These are phyloP conservation scores for Eupeodes corollae DNA, from an alignment of 1,140 invertebrate genomes.

Conservation along the genomic window DNA sequence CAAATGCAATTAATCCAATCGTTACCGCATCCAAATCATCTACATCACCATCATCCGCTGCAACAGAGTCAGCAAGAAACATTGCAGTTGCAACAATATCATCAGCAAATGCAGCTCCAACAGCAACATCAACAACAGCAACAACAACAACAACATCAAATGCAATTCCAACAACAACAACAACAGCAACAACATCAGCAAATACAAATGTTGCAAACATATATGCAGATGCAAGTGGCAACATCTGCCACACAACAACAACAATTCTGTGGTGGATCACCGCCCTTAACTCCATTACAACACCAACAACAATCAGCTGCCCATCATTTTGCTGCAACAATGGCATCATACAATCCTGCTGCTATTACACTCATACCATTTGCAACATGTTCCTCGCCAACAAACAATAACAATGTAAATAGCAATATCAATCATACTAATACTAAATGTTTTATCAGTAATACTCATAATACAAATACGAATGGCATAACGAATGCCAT, in stretches of 20 bases:
- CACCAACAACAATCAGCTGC: not conserved
- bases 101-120: slow-evolving; percentile 6
- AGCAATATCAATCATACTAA: not conserved
- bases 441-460: not conserved
- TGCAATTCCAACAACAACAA: slow-evolving; percentile 15
- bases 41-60: slow-evolving; percentile 8
- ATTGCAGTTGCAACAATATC: slow-evolving; percentile 14
- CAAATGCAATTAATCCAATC: not conserved
- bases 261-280: too few relatives aligned
- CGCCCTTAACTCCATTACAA: too few relatives aligned
- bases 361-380: slow-evolving; percentile 3
- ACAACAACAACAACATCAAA: slow-evolving; percentile 21
- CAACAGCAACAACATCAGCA: slow-evolving; percentile 20
- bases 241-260: slow-evolving; percentile 6
- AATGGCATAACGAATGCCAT: not conserved
- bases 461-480: not conserved
- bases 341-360: slow-evolving; percentile 6
- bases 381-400: slow-evolving; percentile 26
- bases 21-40: not conserved
- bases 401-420: slow-evolving; percentile 24
- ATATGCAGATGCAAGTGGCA: slow-evolving; percentile 30
- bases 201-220: slow-evolving; percentile 25
- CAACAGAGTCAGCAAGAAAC: slow-evolving; percentile 4
- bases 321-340: slow-evolving; percentile 3
- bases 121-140: slow-evolving; percentile 20